Evolutionary conservation across 2,113 vertebrate species (phyloP), one percentile per base, ranked within the genome.

Genomic region (Rhabdornis inornatus): DNA sequence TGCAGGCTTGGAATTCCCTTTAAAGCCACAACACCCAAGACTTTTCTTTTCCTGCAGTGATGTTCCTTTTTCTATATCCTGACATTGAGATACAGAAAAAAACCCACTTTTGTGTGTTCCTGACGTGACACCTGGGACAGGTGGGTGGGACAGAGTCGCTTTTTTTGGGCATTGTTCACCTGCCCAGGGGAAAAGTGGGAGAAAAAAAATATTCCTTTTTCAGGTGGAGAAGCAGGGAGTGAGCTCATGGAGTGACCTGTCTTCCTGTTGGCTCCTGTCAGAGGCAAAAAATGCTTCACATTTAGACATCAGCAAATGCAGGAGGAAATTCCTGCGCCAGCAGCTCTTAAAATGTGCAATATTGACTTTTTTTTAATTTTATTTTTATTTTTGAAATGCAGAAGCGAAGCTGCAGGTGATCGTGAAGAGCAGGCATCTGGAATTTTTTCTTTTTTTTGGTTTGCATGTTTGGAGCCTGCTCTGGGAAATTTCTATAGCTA

Each of bases 291-390:
- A 85, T 23, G 87, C 80, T 82, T 94, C 35, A 10, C 25, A 2
- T 76, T 93, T n/a, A 69, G 81, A 64, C 79, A 61, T 89, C 89
- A 81, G 95, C 94, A 89, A 39, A 37, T 64, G 74, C 84, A 68
- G 74, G 86, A 68, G 72, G 7, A 76, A 86, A 80, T 64, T 94
- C 89, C 91, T 94, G 74, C 78, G 10, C 90, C 88, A 49, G 77
- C 70, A 22, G 92, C 93, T 92, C 92, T 93, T 87, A 89, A 83
- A 94, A 97, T 92, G 97, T 97, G 97, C 97, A 97, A 97, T 97
- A 96, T 97, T 95, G 81, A 93, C 69, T 70, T 37, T 68, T 21
- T 47, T 24, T 47, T 45, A 11, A 13, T 35, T 56, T 39, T 44
- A 44, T 22, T 56, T n/a, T 25, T 33, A 1, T 52, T 78, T 61